Conservation (phyloP, 2,113 vertebrate species). For the Grammomys dolichurus region DNA sequence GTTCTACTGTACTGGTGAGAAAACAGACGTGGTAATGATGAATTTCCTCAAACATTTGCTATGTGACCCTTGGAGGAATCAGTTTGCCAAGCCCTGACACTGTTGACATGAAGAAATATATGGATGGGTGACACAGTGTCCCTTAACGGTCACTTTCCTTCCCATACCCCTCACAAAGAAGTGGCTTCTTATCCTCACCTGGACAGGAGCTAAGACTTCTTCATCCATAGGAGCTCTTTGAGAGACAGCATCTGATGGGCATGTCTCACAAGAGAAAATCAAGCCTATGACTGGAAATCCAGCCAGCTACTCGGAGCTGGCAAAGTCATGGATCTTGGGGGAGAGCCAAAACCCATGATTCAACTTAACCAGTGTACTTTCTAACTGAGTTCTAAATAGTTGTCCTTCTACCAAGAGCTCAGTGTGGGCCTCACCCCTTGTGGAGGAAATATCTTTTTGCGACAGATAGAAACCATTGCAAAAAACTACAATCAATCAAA, state of each 20-base stretch:
- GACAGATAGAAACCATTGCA: not conserved
- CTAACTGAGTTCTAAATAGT: not conserved
- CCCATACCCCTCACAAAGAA: not conserved
- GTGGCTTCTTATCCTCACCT: not conserved
- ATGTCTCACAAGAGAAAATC: not conserved
- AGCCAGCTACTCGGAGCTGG: not conserved
- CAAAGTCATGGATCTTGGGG: not conserved
- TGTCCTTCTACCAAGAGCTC: not conserved
- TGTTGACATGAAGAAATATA: no score
- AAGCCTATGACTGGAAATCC: not conserved
- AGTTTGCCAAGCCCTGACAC: not conserved
- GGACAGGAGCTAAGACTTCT: not conserved
- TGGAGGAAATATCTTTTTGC: no score
- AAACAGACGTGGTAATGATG: fast-evolving
- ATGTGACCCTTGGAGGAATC: fast-evolving
- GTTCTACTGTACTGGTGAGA: fast-evolving
- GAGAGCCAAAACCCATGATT: not conserved
- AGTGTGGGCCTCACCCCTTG: not conserved
- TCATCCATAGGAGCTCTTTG: not conserved
- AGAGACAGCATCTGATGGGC: not conserved
- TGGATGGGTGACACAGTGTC: fast-evolving
- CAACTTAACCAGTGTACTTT: not conserved
- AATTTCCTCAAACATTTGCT: not conserved
- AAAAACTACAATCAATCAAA: not conserved
- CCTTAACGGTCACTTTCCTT: not conserved